Evolutionary conservation across 2,113 vertebrate species (phyloP), one percentile per base, ranked within the genome.

Genomic region (Australoheros scitulus): DNA sequence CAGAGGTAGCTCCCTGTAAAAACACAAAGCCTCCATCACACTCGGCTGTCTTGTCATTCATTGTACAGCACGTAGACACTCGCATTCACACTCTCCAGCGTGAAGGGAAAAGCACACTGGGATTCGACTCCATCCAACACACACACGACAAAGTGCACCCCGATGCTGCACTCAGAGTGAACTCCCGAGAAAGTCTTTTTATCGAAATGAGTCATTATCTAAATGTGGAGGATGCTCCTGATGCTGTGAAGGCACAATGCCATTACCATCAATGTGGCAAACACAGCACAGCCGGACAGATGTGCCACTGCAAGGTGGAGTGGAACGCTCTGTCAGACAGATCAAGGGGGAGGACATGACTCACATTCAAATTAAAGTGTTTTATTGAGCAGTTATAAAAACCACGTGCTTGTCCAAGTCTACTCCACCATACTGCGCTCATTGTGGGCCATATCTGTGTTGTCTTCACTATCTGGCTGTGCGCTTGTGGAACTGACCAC

Each of bases 181-280:
- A 89, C 88, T 88, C 86, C 65, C 61, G 81, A 88, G 74, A 85
- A 80, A 76, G 80, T 72, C 79, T 82, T 84, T 90, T 83, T 55
- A 86, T 90, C 85, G 34, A 83, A 82, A 87, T 89, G 91, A 93
- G 65, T 92, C 91, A 94, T 89, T 84, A 56, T 63, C 89, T 87
- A 38, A 38, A 64, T 86, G 85, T 89, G 88, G 72, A 84, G 91
- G 91, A 91, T 85, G 78, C 74, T 52, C 74, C 38, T 50, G 82
- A 60, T 50, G 50, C 61, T 52, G 34, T 34, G 20, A 89, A 84
- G 89, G 81, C 68, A 68, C 68, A 4, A 32, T 41, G 77, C 87
- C 86, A 68, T 85, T 76, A 82, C 57, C 89, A 29, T 90, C 83
- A 86, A 87, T 86, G 91, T 76, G 84, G 86, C 81, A 64, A 81